phyloP scores from a whole-genome alignment of 30 jellyfish, hydroid and myxozoan genomes.

The Chrysaora quinquecirrha region DNA sequence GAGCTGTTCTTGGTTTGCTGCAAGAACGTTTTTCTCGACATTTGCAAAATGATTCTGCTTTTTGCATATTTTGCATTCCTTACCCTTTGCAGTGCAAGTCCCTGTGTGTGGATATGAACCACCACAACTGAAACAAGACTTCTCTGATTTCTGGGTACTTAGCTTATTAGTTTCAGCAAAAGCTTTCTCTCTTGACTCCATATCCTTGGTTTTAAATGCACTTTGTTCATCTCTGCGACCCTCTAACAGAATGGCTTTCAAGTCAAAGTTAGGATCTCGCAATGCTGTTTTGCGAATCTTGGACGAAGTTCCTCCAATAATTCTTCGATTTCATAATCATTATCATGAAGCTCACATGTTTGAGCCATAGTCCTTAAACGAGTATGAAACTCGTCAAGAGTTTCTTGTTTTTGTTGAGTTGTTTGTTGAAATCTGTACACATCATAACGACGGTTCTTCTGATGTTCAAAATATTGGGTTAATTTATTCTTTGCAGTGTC shows the following conservation, averaged over 20 bases:
- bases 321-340: constrained; percentile 16
- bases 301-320: constrained; percentile 16
- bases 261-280: constrained; percentile 8
- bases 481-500: not conserved
- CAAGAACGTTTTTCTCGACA: not conserved
- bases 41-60: constrained; percentile 14
- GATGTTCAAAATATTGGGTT: not conserved
- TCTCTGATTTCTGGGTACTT: not conserved
- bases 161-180: constrained; percentile 19
- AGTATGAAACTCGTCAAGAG: constrained; percentile 13
- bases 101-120: constrained; percentile 38
- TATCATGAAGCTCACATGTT: constrained; percentile 18
- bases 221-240: constrained; percentile 33
- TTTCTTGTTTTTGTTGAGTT: not conserved
- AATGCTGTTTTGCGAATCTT: constrained; percentile 29
- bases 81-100: constrained; percentile 26
- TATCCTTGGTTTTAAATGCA: constrained; percentile 1
- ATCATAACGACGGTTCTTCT: too few relatives aligned
- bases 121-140: constrained; percentile 31
- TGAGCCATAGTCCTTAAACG: constrained; percentile 6
- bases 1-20: not conserved
- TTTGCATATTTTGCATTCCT: constrained; percentile 1
- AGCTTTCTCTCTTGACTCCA: constrained; percentile 1
- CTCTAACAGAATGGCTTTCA: constrained; percentile 21
- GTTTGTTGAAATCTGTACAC: not conserved